phyloP scores from a whole-genome alignment of 2,113 vertebrate species.

The Tangachromis dhanisi region DNA sequence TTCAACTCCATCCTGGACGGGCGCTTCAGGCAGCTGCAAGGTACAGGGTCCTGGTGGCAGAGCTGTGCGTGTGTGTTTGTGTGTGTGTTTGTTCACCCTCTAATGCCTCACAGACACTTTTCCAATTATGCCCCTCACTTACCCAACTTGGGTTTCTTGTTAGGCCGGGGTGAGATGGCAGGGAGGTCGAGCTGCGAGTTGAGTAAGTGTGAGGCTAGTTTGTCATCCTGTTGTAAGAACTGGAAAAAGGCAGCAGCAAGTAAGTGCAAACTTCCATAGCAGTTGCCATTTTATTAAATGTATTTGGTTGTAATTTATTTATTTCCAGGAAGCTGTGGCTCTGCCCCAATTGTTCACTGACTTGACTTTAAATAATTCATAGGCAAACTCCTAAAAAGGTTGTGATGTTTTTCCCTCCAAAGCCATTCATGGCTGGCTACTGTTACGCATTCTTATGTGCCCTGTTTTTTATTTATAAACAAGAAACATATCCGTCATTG shows the following conservation, averaged over 20 bases:
- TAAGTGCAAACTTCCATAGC: neutral
- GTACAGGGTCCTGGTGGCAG: slow-evolving; percentile 46
- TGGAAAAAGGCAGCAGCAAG: neutral
- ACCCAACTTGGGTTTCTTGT: neutral
- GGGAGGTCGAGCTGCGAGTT: neutral
- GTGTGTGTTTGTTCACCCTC: neutral
- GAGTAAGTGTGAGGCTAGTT: neutral
- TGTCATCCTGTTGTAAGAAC: slow-evolving; percentile 1
- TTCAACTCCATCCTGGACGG: slow-evolving; percentile 76
- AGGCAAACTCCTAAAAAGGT: slow-evolving; percentile 42
- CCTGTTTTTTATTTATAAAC: neutral
- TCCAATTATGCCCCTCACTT: slow-evolving; percentile 20
- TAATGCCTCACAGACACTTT: slow-evolving; percentile 6
- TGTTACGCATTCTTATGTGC: neutral
- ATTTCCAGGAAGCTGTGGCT: slow-evolving; percentile 39
- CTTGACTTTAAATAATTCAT: slow-evolving; percentile 61
- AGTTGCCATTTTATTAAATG: slow-evolving; percentile 8
- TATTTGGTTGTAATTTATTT: slow-evolving; percentile 46
- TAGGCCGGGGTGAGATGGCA: neutral
- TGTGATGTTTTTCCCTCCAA: neutral
- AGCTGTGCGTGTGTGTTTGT: neutral
- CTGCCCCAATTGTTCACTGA: slow-evolving; percentile 60
- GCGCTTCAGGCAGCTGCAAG: slow-evolving; percentile 78
- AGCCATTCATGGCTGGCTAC: neutral
- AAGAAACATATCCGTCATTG: neutral